Percentiles rank a stretch among this genome's conserved stretches.
phyloP scores from a whole-genome alignment of 1,140 invertebrate species.

The Globodera rostochiensis region DNA sequence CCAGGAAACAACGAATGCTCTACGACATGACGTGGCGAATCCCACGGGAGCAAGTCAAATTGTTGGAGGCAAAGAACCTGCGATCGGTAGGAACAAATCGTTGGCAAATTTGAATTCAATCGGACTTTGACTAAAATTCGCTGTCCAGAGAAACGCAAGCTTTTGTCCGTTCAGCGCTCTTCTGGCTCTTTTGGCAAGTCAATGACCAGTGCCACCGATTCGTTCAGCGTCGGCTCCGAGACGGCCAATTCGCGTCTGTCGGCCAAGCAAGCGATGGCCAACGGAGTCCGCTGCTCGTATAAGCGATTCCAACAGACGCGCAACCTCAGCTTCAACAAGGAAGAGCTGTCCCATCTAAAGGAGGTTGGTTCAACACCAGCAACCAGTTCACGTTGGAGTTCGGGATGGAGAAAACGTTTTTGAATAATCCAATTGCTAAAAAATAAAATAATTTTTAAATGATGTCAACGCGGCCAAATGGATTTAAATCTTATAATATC shows the following conservation, averaged over 20 bases:
- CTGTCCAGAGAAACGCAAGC: background rate
- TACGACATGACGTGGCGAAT: conserved; percentile 66
- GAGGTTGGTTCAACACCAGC: conserved; percentile 36
- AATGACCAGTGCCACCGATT: conserved; percentile 45
- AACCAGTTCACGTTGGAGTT: background rate
- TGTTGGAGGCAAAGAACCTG: conserved; percentile 37
- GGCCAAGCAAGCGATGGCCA: conserved; percentile 55
- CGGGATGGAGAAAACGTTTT: too few species aligned
- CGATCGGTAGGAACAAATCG: too few species aligned
- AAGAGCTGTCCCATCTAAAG: conserved; percentile 56
- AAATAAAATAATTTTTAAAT: background rate
- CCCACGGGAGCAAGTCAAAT: conserved; percentile 56
- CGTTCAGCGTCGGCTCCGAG: conserved; percentile 37
- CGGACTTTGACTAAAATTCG: background rate
- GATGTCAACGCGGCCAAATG: conserved; percentile 8
- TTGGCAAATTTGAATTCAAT: background rate
- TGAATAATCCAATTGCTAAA: background rate
- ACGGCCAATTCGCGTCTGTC: conserved; percentile 47
- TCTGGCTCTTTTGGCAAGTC: conserved; percentile 45
- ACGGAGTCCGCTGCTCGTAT: conserved; percentile 57
- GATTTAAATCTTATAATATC: conserved; percentile 41
- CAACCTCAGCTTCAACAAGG: conserved; percentile 62
- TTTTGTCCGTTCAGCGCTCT: background rate
- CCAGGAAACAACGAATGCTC: conserved; percentile 59
- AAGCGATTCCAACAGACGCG: conserved; percentile 60